These are phyloP conservation scores for Xenopus tropicalis DNA, from an alignment of 2,113 vertebrate species.

Conservation along the genomic window UCB_Xtro_10.0 CM004450.2:6628501-6629000, in stretches of 20 bases:
- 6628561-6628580: conserved; percentile 2
- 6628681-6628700: conserved; percentile 41
- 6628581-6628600: conserved; percentile 57
- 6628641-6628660: conserved; percentile 57
- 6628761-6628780: conserved; percentile 62
- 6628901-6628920: too few relatives aligned
- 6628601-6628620: conserved; percentile 72
- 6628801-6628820: background rate
- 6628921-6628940: too few relatives aligned
- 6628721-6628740: conserved; percentile 58
- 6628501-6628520: too few relatives aligned
- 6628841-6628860: too few relatives aligned
- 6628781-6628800: conserved; percentile 57
- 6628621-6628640: conserved; percentile 60
- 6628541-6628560: background rate
- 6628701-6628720: conserved; percentile 59
- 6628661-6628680: conserved; percentile 64
- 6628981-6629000: too few relatives aligned
- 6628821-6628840: too few relatives aligned
- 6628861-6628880: too few relatives aligned
- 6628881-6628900: too few relatives aligned
- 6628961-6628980: too few relatives aligned
- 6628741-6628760: conserved; percentile 73
- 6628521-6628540: too few relatives aligned
- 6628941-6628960: background rate